Evolutionary conservation across 2,797 vertebrate genomes (phyloP).

Genomic region (Liasis olivaceus): DNA sequence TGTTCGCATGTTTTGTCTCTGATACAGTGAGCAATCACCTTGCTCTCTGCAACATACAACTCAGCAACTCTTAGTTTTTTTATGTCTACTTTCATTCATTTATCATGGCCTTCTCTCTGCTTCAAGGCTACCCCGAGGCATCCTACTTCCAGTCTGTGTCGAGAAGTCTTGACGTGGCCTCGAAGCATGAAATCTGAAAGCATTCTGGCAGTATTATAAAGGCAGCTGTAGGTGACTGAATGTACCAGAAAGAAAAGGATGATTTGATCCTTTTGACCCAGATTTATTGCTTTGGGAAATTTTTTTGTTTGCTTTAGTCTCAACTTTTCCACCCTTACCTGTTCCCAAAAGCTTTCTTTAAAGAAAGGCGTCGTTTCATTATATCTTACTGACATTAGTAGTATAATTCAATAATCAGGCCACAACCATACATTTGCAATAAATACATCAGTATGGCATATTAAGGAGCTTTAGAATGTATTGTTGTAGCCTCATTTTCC

Average conservation of each 20-base stretch:
- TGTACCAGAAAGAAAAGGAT: slow-evolving; percentile 40
- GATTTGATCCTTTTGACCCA: slow-evolving; percentile 43
- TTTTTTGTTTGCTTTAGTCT: slow-evolving; percentile 41
- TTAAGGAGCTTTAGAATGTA: not conserved
- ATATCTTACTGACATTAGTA: not conserved
- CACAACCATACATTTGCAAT: slow-evolving; percentile 6
- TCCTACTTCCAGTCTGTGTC: slow-evolving; percentile 23
- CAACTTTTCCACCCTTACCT: not conserved
- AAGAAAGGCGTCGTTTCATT: slow-evolving; percentile 23
- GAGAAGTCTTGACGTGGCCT: slow-evolving; percentile 36
- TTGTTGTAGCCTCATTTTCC: not conserved
- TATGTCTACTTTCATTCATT: slow-evolving; percentile 55
- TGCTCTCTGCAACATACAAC: slow-evolving; percentile 7
- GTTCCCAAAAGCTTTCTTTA: slow-evolving; percentile 38
- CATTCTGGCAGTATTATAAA: slow-evolving; percentile 39
- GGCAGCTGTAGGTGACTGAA: slow-evolving; percentile 47
- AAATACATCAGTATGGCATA: not conserved
- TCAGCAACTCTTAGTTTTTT: slow-evolving; percentile 39
- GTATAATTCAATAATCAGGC: not conserved
- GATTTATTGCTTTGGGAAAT: slow-evolving; percentile 45
- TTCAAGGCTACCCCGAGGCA: slow-evolving; percentile 65
- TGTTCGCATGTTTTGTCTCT: slow-evolving; percentile 21
- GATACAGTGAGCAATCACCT: slow-evolving; percentile 28
- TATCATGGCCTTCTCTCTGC: slow-evolving; percentile 47
- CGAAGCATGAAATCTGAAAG: slow-evolving; percentile 52